A percentile compares a stretch with the other conserved stretches of the same genome.
Evolutionary conservation across 2,797 vertebrate species (phyloP).

Genomic region (Pipistrellus pygmaeus): DNA sequence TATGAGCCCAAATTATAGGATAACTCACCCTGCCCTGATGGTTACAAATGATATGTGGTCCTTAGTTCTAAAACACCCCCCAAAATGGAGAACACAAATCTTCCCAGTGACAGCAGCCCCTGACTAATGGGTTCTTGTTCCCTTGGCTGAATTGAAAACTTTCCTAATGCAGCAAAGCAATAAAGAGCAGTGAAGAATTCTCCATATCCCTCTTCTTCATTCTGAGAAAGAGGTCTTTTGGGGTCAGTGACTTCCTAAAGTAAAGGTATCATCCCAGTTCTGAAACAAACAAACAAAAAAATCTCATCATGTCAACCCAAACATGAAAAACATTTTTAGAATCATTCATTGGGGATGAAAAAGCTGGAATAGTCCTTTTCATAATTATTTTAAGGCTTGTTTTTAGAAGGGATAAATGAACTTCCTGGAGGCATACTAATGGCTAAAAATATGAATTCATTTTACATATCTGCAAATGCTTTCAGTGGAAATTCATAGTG

Average conservation of each 20-base stretch:
- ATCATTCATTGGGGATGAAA: not conserved
- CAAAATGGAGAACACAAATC: slow-evolving; percentile 73
- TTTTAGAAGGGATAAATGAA: slow-evolving; percentile 31
- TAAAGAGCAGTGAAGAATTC: not conserved
- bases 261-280: not conserved
- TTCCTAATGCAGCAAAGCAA: slow-evolving; percentile 1
- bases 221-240: not conserved
- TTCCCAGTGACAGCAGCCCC: slow-evolving; percentile 42
- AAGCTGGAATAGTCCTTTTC: not conserved
- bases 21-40: slow-evolving; percentile 69
- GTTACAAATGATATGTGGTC: slow-evolving; percentile 71
- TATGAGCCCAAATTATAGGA: slow-evolving; percentile 83
- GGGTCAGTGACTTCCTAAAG: not conserved
- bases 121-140: slow-evolving; percentile 56
- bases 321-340: slow-evolving; percentile 57
- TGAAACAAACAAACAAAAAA: slow-evolving; percentile 21
- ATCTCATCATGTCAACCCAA: slow-evolving; percentile 32
- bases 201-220: not conserved
- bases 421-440: not conserved
- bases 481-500: not conserved
- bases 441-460: not conserved
- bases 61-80: slow-evolving; percentile 74
- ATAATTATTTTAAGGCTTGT: slow-evolving; percentile 8
- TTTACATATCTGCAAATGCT: slow-evolving; percentile 31
- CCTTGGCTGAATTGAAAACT: slow-evolving; percentile 55